Evolutionary conservation across 2,797 vertebrate genomes (phyloP).

Genomic region (Parauchenoglanis ngamensis): DNA sequence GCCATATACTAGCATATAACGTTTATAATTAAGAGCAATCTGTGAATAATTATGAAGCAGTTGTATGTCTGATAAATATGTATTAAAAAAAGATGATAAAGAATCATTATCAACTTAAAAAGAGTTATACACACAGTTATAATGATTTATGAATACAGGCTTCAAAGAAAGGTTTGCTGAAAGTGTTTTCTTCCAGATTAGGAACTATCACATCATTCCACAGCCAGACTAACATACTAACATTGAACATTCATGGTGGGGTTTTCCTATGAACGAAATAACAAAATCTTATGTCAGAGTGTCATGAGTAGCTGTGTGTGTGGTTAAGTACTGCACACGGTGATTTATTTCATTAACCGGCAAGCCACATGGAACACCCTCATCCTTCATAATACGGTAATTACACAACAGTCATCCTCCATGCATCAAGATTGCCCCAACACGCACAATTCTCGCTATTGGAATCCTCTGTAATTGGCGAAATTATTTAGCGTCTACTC

Average conservation of each 20-base stretch:
- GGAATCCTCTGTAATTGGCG: slow-evolving; percentile 38
- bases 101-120: not conserved
- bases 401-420: slow-evolving; percentile 19
- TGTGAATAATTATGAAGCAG: not conserved
- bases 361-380: slow-evolving; percentile 10
- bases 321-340: not conserved
- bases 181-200: not conserved
- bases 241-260: not conserved
- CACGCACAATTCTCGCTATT: slow-evolving; percentile 21
- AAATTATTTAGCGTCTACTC: slow-evolving; percentile 33
- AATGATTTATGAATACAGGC: not conserved
- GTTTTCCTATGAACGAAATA: not conserved
- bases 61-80: not conserved
- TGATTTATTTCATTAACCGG: slow-evolving; percentile 22
- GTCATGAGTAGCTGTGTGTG: not conserved
- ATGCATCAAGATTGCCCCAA: slow-evolving; percentile 33
- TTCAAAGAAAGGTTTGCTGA: not conserved
- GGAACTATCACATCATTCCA: not conserved
- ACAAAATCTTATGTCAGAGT: not conserved
- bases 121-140: not conserved
- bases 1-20: not conserved
- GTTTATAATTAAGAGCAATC: not conserved
- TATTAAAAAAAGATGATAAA: not conserved
- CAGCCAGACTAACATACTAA: not conserved
- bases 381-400: slow-evolving; percentile 31